Percentiles rank a stretch among this genome's conserved stretches.
phyloP scores from a whole-genome alignment of 2,888 invertebrate species.

The Glyphotaelius pellucidus region DNA sequence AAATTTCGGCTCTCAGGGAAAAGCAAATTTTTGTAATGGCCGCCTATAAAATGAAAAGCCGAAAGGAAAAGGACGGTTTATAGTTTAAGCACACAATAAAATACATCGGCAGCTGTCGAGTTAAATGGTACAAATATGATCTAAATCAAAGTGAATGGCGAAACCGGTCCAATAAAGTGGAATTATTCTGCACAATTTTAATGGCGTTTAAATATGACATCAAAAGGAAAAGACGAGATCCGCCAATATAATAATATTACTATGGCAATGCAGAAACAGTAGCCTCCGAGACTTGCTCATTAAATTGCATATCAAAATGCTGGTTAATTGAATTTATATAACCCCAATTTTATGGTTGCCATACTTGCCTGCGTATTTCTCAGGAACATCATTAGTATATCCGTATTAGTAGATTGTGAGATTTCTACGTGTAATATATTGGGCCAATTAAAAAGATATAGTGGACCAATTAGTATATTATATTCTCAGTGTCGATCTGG shows the following conservation, averaged over 20 bases:
- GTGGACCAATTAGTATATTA: background rate
- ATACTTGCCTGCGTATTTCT: background rate
- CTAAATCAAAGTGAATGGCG: background rate
- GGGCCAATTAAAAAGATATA: background rate
- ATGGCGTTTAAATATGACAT: slow-evolving; percentile 14
- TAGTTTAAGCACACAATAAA: background rate
- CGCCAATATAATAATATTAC: background rate
- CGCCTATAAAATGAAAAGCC: background rate
- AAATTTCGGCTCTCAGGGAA: background rate
- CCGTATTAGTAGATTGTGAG: background rate
- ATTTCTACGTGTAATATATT: background rate
- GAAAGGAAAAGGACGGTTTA: background rate
- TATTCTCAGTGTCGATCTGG: no score
- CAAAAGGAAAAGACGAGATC: background rate
- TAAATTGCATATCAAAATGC: background rate
- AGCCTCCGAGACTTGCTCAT: background rate
- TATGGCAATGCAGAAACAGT: background rate
- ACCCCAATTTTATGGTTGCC: background rate
- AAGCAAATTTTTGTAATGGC: background rate
- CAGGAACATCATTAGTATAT: background rate
- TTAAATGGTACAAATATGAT: slow-evolving; percentile 2
- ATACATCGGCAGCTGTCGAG: slow-evolving; percentile 23
- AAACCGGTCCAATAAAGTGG: slow-evolving; percentile 29
- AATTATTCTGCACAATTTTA: slow-evolving; percentile 9
- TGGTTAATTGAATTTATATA: slow-evolving; percentile 8